Conservation (phyloP, 2,888 invertebrate genomes). For the Eupeodes latifasciatus region DNA sequence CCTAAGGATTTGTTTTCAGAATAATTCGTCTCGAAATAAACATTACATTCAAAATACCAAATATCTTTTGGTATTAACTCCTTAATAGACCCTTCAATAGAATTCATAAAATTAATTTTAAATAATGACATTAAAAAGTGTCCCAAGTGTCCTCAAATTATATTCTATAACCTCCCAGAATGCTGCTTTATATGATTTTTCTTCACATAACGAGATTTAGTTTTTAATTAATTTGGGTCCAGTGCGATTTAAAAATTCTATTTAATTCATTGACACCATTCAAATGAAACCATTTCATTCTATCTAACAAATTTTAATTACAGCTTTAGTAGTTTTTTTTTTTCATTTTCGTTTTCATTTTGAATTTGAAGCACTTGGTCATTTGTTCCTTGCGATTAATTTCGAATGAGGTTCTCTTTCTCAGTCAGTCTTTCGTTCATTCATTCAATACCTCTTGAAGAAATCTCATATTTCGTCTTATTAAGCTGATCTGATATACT, state of each 20-base stretch:
- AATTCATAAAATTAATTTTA: too few species aligned
- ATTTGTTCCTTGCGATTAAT: constrained; percentile 69
- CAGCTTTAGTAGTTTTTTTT: neutral
- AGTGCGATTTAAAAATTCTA: constrained; percentile 52
- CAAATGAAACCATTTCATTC: neutral
- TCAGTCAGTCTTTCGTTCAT: neutral
- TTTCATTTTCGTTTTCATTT: neutral
- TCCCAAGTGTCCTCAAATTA: too few species aligned
- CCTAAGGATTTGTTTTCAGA: too few species aligned
- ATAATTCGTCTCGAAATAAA: too few species aligned
- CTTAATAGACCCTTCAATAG: too few species aligned
- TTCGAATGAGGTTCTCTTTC: constrained; percentile 43
- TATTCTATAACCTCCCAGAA: too few species aligned
- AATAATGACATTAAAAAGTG: too few species aligned
- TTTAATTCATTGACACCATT: constrained; percentile 38
- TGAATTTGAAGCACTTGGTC: neutral
- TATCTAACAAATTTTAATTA: constrained; percentile 18
- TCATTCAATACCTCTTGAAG: neutral
- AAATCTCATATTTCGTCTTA: constrained; percentile 50
- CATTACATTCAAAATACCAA: too few species aligned
- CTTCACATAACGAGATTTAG: neutral
- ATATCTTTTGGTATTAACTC: too few species aligned
- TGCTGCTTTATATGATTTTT: neutral
- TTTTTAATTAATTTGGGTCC: neutral
- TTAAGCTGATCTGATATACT: constrained; percentile 36